Percentiles rank a stretch among this genome's conserved stretches.
phyloP scores from a whole-genome alignment of 2,888 invertebrate genomes.

The Rotaria socialis region DNA sequence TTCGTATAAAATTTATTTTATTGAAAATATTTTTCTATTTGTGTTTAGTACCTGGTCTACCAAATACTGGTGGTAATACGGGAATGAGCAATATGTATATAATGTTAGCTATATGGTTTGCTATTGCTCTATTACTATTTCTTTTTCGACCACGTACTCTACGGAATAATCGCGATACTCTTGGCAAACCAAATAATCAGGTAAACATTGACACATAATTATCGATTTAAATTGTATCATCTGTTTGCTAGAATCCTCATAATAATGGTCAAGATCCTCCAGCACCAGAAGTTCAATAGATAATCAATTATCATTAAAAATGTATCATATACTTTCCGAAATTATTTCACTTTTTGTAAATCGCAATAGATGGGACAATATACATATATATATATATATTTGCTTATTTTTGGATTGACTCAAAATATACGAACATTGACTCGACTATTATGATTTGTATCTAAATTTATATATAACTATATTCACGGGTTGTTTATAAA shows the following conservation, averaged over 20 bases:
- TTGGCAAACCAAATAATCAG: background rate
- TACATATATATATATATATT: background rate
- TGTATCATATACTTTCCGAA: background rate
- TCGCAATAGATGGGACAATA: background rate
- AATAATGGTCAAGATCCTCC: background rate
- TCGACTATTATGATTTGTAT: too few species aligned
- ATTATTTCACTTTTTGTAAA: background rate
- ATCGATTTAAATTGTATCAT: background rate
- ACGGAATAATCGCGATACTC: background rate
- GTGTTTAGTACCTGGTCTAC: background rate
- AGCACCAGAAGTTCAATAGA: background rate
- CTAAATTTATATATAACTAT: too few species aligned
- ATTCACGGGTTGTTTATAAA: too few species aligned
- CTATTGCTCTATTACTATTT: background rate
- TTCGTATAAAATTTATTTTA: background rate
- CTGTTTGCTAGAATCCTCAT: background rate
- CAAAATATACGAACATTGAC: too few species aligned
- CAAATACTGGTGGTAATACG: background rate
- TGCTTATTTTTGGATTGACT: background rate
- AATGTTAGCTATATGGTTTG: conserved; percentile 12
- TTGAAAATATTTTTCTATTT: background rate
- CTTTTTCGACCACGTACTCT: conserved; percentile 24
- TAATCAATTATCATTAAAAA: background rate
- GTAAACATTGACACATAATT: background rate
- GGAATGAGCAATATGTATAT: background rate